Evolutionary conservation across 2,888 invertebrate species (phyloP), one percentile per base, ranked within the genome.

Genomic region (Tetanocera ferruginea): DNA sequence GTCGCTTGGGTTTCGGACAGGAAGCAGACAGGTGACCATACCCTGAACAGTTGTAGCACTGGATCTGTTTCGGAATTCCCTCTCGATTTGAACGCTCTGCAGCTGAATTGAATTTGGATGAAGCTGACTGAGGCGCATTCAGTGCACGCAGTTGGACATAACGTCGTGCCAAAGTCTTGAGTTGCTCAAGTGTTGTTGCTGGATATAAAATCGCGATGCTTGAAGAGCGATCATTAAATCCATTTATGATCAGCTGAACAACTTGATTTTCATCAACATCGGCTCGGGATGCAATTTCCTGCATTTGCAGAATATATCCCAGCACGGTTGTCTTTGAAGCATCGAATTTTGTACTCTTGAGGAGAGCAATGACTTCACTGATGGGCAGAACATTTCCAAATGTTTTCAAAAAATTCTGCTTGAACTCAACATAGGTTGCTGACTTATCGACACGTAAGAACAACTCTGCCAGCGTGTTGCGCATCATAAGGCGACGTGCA

Each of bases 1-100:
- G 62, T n/a, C 77, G 77, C 17, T 55, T 64, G 37, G 73, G 73
- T 6, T 64, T 64, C 37, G 55, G 31, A 37, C 77, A 73, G n/a
- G 64, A 28, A 8, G 66, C 11, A 23, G 71, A 62, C 0, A 62
- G 37, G 72, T 77, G 77, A 19, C 77, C 77, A 6, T n/a, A n/a
- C 17, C 67, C 60, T 19, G 73, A 77, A 11, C 66, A 77, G 19
- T 70, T 76, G 60, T 3, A 76, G 25, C 49, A 69, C 5, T 51
- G 69, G 8, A 69, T 51, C 19, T 28, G 17, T 28, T 51, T 49
- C n/a, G 23, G 23, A 2, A 25, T 51, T 49, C 11, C 49, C 9
- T 51, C 14, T 23, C 23, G 49, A 49, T 25, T 31, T 28, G 28
- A 14, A 5, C 23, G 17, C 17, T 19, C 23, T 23, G 31, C 3